These are phyloP conservation scores for Rhagonycha lutea DNA, from an alignment of 2,888 invertebrate genomes.

Conservation along the genomic window DNA sequence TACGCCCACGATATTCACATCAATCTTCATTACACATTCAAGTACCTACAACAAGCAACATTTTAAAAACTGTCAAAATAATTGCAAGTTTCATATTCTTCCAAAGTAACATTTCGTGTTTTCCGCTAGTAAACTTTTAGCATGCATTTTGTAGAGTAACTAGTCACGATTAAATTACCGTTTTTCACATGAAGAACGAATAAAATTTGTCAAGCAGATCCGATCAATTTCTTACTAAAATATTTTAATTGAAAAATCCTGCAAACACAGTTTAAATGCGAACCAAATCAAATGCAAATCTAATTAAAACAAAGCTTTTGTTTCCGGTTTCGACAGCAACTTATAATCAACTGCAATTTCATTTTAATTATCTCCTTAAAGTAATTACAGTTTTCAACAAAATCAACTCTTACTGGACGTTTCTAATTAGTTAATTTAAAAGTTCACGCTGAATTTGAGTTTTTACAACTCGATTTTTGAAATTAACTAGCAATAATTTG, in stretches of 20 bases:
- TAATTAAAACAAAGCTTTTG: neutral
- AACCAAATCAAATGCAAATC: neutral
- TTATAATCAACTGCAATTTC: neutral
- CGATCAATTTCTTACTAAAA: neutral
- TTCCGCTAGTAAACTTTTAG: neutral
- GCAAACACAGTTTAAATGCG: neutral
- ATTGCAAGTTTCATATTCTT: conserved; percentile 7
- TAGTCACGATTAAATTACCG: neutral
- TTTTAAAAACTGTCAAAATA: conserved; percentile 2
- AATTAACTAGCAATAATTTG: too few relatives aligned
- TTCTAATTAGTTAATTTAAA: neutral
- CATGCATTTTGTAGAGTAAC: neutral
- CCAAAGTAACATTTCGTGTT: conserved; percentile 1
- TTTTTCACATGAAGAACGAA: neutral
- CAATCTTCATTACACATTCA: neutral
- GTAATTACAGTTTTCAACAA: neutral
- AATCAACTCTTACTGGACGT: neutral
- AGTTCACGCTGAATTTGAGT: neutral
- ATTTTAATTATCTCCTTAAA: neutral
- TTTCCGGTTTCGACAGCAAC: neutral
- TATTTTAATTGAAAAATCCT: neutral
- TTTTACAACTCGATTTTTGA: neutral
- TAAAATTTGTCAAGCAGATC: neutral
- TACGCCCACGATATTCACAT: neutral
- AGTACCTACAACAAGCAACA: neutral